A percentile compares a stretch with the other conserved stretches of the same genome.
Evolutionary conservation across 2,888 invertebrate species (phyloP).

Genomic region (Macropis europaea): DNA sequence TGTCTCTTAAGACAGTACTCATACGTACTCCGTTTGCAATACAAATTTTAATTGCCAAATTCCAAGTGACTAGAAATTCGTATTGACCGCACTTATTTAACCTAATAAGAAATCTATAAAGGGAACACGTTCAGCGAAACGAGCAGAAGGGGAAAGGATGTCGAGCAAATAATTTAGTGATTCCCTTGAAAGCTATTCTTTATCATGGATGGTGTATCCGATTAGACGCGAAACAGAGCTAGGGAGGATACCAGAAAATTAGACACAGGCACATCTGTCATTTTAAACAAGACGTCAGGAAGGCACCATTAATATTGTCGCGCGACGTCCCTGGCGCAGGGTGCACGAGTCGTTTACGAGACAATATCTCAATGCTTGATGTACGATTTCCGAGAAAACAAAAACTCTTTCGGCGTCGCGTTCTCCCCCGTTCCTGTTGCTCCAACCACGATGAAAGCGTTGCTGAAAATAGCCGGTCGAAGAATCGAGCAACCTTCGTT

Average conservation of each 20-base stretch:
- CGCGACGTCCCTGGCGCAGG: conserved; percentile 34
- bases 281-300: conserved; percentile 72
- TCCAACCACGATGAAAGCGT: conserved; percentile 1
- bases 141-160: neutral
- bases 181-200: neutral
- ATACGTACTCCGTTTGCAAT: too few relatives aligned
- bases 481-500: neutral
- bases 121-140: neutral
- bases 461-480: conserved; percentile 44
- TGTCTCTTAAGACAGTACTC: too few relatives aligned
- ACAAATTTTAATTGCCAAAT: too few relatives aligned
- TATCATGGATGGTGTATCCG: conserved; percentile 49
- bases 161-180: neutral
- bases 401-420: conserved; percentile 40
- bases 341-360: conserved; percentile 63
- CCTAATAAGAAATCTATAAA: neutral
- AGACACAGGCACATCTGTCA: conserved; percentile 64
- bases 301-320: conserved; percentile 72
- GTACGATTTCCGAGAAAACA: conserved; percentile 72
- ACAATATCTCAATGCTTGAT: conserved; percentile 70
- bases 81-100: neutral
- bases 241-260: conserved; percentile 30
- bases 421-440: conserved; percentile 12
- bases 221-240: conserved; percentile 48
- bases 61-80: too few relatives aligned